Evolutionary conservation across 2,888 invertebrate species (phyloP), one percentile per base, ranked within the genome.

Genomic region (Aspidapion aeneum): DNA sequence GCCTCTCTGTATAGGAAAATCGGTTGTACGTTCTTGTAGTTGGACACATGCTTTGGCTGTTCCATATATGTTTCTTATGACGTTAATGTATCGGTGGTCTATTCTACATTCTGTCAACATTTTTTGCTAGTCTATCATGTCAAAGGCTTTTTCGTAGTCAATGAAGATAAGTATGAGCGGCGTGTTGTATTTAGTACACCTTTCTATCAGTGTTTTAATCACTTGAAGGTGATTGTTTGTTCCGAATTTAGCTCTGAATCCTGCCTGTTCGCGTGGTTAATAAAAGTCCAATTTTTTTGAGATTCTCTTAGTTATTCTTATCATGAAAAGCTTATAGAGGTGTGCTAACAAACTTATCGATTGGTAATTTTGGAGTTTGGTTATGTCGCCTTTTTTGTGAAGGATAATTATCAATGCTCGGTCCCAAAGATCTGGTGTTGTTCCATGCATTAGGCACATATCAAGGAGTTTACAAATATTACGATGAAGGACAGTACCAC

Each of bases 231-330:
- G 55, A 16, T 19, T 19, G 20, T 18, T 55, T 18, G 55, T 55
- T 18, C 55, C 20, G 19, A 18, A 55, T 18, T 9, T 20, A 12
- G 18, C 20, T 19, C 55, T 55, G 20, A 55, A 55, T 18, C 55
- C 17, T 18, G 55, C 55, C 20, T 55, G 55, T 55, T 55, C 17
- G 18, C 55, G 55, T 19, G 55, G 55, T 19, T 55, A 16, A 18
- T 16, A 18, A 19, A 20, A 17, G 55, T 19, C 55, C 5, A 52
- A n/a, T 52, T n/a, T 52, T n/a, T n/a, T 52, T 52, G 17, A 18
- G 18, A 52, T 18, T 52, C 52, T 17, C n/a, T 52, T 3, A n/a
- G 52, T 35, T 7, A 35, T 35, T 7, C 3, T 35, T 35, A 35
- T 35, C 35, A 35, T 35, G 35, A 35, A 35, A 35, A 35, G 35